Evolutionary conservation across 53 echinoderm and acorn worm species (phyloP).

Genomic region (Mesocentrotus franciscanus): DNA sequence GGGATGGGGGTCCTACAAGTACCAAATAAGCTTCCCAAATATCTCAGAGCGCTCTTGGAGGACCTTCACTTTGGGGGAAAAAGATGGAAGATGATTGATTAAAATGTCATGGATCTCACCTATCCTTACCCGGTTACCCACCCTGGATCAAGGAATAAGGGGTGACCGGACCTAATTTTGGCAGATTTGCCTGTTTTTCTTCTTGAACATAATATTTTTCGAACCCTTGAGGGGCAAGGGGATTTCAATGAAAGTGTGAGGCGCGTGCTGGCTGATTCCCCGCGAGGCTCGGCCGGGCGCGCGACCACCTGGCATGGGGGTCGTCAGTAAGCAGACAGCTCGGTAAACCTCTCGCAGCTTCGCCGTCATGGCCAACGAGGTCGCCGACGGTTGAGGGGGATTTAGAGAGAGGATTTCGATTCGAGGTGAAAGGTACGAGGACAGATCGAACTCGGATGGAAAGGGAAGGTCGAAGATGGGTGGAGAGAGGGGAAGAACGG

Average conservation of each 20-base stretch:
- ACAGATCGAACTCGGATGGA: neutral
- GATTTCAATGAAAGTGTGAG: constrained; percentile 54
- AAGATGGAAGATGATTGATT: constrained; percentile 41
- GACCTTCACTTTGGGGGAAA: neutral
- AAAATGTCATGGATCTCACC: constrained; percentile 51
- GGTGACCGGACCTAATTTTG: constrained; percentile 52
- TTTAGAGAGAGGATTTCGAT: neutral
- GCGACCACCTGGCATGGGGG: constrained; percentile 53
- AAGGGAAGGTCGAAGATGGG: neutral
- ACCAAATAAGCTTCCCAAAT: neutral
- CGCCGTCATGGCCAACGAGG: constrained; percentile 16
- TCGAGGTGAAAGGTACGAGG: constrained; percentile 12
- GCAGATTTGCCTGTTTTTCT: constrained; percentile 61
- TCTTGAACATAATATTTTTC: constrained; percentile 57
- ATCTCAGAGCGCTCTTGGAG: neutral
- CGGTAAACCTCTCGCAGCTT: neutral
- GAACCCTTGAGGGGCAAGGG: constrained; percentile 12
- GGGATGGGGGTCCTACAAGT: neutral
- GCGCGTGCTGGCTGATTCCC: constrained; percentile 58
- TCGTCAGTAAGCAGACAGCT: constrained; percentile 15
- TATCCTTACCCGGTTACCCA: neutral
- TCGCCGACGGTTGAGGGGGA: constrained; percentile 33
- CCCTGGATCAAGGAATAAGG: constrained; percentile 19
- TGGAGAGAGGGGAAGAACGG: neutral
- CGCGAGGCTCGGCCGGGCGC: constrained; percentile 15